phyloP scores from a whole-genome alignment of 2,888 invertebrate genomes.

The Drosophila anomelani region DNA sequence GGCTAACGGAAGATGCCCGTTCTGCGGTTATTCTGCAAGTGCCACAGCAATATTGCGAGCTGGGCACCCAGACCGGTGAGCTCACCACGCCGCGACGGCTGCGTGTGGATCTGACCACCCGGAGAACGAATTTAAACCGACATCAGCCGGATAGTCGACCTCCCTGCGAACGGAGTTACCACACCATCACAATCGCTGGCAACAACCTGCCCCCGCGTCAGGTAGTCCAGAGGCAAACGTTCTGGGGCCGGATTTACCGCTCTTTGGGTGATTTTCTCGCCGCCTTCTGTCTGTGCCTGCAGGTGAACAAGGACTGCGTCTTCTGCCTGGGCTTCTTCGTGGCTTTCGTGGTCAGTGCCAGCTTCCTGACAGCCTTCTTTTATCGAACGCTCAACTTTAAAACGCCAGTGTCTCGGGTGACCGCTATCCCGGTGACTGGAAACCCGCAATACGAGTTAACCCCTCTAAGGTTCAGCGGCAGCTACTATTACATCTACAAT shows the following conservation, averaged over 20 bases:
- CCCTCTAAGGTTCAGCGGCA: conserved; percentile 54
- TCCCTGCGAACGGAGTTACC: conserved; percentile 63
- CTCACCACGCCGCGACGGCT: conserved; percentile 1
- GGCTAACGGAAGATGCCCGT: not conserved
- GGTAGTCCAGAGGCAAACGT: conserved; percentile 24
- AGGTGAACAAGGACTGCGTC: conserved; percentile 82
- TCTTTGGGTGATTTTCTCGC: conserved; percentile 67
- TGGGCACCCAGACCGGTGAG: conserved; percentile 53
- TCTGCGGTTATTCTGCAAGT: conserved; percentile 12
- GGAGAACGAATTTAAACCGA: conserved; percentile 2
- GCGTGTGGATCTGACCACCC: conserved; percentile 16
- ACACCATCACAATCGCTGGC: conserved; percentile 73
- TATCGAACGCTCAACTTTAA: conserved; percentile 78
- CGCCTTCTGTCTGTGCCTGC: conserved; percentile 75
- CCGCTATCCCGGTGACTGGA: not conserved
- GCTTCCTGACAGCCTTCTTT: conserved; percentile 83
- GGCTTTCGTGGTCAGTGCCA: conserved; percentile 82
- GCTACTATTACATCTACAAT: conserved; percentile 63
- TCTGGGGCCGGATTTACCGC: conserved; percentile 56
- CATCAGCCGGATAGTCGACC: conserved; percentile 10
- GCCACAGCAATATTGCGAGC: conserved; percentile 41
- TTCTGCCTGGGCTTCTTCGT: conserved; percentile 82
- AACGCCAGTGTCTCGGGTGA: conserved; percentile 24
- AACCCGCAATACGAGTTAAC: conserved; percentile 18
- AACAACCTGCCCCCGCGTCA: conserved; percentile 49